A percentile compares a stretch with the other conserved stretches of the same genome.
Evolutionary conservation across 2,888 invertebrate species (phyloP).

Genomic region (Scaeva pyrastri): DNA sequence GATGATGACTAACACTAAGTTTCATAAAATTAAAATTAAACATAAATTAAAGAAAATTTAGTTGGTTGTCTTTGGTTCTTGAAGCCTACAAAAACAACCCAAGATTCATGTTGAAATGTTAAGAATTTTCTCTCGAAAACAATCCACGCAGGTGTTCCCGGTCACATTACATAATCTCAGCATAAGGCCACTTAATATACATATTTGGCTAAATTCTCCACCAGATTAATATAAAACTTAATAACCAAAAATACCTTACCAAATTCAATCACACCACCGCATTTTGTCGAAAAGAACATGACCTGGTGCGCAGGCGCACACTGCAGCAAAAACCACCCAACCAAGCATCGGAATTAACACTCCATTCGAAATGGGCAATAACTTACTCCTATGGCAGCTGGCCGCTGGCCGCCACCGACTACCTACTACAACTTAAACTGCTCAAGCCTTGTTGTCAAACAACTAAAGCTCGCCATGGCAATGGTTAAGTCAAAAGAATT

Average conservation of each 20-base stretch:
- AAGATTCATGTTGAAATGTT: not conserved
- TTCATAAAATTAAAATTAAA: no score
- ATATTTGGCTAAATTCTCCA: conserved; percentile 52
- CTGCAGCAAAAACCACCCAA: conserved; percentile 27
- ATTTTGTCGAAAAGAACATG: conserved; percentile 33
- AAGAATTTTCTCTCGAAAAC: not conserved
- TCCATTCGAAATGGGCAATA: conserved; percentile 47
- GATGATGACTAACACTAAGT: no score
- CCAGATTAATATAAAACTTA: conserved; percentile 57
- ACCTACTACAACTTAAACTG: conserved; percentile 40
- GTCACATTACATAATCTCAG: conserved; percentile 26
- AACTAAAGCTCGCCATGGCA: conserved; percentile 30
- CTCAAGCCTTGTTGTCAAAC: conserved; percentile 52
- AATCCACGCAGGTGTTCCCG: conserved; percentile 53
- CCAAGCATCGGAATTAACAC: conserved; percentile 25
- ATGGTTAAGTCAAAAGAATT: conserved; percentile 55
- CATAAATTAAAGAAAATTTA: no score
- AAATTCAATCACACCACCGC: conserved; percentile 27
- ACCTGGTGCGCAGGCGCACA: conserved; percentile 10
- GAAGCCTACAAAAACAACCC: no score
- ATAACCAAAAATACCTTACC: conserved; percentile 40
- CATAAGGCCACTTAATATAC: conserved; percentile 39
- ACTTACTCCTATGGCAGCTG: conserved; percentile 57
- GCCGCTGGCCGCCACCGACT: no score
- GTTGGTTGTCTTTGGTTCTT: no score